These are phyloP conservation scores for Muntiacus muntjak DNA, from an alignment of 2,113 vertebrate genomes.

Conservation along the genomic window DNA sequence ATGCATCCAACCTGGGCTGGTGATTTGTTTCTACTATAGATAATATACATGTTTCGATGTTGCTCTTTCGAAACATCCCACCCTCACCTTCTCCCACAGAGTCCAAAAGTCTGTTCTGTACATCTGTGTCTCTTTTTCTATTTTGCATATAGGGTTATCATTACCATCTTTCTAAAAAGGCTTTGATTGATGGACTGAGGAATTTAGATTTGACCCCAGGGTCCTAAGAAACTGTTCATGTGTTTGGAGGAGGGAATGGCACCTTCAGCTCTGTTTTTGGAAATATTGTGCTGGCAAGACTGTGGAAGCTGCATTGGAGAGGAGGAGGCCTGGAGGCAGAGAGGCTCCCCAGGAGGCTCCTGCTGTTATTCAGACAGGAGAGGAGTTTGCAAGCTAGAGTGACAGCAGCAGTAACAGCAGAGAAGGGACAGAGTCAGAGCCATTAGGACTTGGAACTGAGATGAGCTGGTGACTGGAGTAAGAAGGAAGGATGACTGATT, in stretches of 20 bases:
- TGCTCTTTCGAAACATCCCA: too few relatives aligned
- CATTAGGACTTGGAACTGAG: neutral
- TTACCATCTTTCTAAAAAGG: neutral
- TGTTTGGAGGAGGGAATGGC: neutral
- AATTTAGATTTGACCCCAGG: neutral
- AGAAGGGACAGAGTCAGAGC: neutral
- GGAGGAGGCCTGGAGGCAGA: neutral
- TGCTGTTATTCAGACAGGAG: neutral
- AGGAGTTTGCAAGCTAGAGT: neutral
- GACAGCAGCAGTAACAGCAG: neutral
- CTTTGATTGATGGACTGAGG: neutral
- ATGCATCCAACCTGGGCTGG: too few relatives aligned
- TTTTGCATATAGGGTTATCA: too few relatives aligned
- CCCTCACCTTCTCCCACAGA: too few relatives aligned
- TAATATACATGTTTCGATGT: too few relatives aligned
- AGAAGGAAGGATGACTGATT: neutral
- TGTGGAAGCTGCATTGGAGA: neutral
- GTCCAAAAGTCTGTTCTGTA: too few relatives aligned
- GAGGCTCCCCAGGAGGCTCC: too few relatives aligned
- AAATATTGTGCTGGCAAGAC: neutral
- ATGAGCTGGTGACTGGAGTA: neutral
- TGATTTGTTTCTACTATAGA: too few relatives aligned
- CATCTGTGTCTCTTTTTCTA: too few relatives aligned
- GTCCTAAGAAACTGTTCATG: neutral
- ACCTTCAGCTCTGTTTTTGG: neutral